phyloP scores from a whole-genome alignment of 2,888 invertebrate genomes.

The Trissolcus japonicus region DNA sequence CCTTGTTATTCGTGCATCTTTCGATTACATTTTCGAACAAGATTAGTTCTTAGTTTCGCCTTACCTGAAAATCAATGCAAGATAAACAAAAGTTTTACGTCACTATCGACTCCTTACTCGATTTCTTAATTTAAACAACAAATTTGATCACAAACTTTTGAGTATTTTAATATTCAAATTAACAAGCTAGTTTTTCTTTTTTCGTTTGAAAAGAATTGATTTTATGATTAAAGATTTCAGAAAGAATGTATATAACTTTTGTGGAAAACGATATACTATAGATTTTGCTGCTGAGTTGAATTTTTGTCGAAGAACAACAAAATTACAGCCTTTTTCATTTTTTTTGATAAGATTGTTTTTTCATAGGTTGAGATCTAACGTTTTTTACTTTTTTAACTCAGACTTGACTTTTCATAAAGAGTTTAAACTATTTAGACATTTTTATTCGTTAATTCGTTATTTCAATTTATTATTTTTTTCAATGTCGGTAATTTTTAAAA shows the following conservation, averaged over 20 bases:
- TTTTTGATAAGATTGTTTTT: neutral
- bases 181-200: too few relatives aligned
- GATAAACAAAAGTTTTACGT: slow-evolving; percentile 50
- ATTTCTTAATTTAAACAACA: slow-evolving; percentile 1
- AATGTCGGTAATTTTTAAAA: neutral
- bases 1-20: slow-evolving; percentile 56
- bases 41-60: slow-evolving; percentile 66
- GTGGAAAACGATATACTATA: neutral
- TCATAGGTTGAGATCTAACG: neutral
- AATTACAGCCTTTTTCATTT: neutral
- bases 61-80: slow-evolving; percentile 73
- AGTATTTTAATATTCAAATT: too few relatives aligned
- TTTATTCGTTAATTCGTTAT: neutral
- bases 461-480: neutral
- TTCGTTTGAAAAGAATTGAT: too few relatives aligned
- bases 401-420: too few relatives aligned
- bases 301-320: neutral
- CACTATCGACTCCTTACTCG: too few relatives aligned
- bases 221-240: neutral
- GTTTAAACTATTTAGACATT: neutral
- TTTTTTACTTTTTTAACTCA: neutral
- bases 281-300: slow-evolving; percentile 12
- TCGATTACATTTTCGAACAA: slow-evolving; percentile 58
- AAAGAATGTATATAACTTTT: too few relatives aligned
- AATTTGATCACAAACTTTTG: too few relatives aligned